Conservation (phyloP, 2,888 invertebrate species). For the Xestoiulus laeticollis region DNA sequence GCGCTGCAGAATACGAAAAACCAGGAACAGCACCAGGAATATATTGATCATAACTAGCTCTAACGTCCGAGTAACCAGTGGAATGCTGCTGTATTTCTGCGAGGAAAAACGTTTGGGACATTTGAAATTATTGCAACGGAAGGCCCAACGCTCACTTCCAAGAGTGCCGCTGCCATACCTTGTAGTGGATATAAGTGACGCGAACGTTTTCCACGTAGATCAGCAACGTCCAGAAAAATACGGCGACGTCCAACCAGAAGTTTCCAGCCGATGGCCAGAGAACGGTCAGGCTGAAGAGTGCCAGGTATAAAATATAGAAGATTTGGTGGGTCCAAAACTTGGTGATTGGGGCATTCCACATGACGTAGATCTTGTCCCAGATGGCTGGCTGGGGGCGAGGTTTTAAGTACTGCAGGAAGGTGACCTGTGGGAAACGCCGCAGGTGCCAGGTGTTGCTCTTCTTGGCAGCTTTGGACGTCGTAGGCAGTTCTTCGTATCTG, state of each 20-base stretch:
- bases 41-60: constrained; percentile 59
- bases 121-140: neutral
- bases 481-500: constrained; percentile 52
- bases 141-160: too few relatives aligned
- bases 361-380: constrained; percentile 60
- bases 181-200: constrained; percentile 58
- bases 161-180: constrained; percentile 44
- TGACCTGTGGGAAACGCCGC: constrained; percentile 54
- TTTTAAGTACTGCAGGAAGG: constrained; percentile 55
- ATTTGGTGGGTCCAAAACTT: constrained; percentile 64
- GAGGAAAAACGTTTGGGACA: neutral
- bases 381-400: constrained; percentile 58
- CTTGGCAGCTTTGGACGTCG: constrained; percentile 31
- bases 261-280: constrained; percentile 64
- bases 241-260: constrained; percentile 60
- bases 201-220: constrained; percentile 57
- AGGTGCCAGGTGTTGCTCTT: constrained; percentile 44
- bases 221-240: constrained; percentile 60
- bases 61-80: constrained; percentile 58
- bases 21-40: constrained; percentile 61
- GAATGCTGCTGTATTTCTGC: constrained; percentile 59
- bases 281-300: constrained; percentile 60
- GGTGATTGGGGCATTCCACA: constrained; percentile 65
- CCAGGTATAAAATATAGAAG: constrained; percentile 60
- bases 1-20: constrained; percentile 60